Evolutionary conservation across 1,140 invertebrate species (phyloP).

Genomic region (Aradophagus sp.): DNA sequence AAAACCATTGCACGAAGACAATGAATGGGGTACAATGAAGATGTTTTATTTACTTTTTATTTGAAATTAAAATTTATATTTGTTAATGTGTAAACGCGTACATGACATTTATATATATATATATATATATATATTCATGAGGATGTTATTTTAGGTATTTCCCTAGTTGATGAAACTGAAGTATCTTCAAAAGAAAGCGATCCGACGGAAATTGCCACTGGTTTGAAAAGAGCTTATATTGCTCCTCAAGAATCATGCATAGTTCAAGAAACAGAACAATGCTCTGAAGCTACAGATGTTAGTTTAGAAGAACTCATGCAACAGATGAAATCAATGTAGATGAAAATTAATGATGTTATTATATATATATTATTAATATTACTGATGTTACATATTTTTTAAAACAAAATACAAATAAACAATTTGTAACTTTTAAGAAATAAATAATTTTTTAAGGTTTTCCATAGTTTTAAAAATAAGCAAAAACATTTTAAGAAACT

Average conservation of each 20-base stretch:
- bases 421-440: too few species aligned
- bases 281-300: slow-evolving; percentile 67
- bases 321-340: slow-evolving; percentile 89
- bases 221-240: slow-evolving; percentile 82
- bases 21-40: slow-evolving; percentile 86
- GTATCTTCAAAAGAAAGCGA: slow-evolving; percentile 71
- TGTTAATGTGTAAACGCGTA: too few species aligned
- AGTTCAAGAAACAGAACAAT: slow-evolving; percentile 66
- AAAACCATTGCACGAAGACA: slow-evolving; percentile 87
- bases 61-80: not conserved
- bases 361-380: too few species aligned
- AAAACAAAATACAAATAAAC: too few species aligned
- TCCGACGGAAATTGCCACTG: slow-evolving; percentile 76
- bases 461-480: too few species aligned
- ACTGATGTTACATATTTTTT: too few species aligned
- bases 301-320: slow-evolving; percentile 92
- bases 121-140: too few species aligned
- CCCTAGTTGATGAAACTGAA: slow-evolving; percentile 81
- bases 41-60: slow-evolving; percentile 7
- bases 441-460: too few species aligned
- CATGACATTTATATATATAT: too few species aligned
- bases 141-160: slow-evolving; percentile 81
- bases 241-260: slow-evolving; percentile 69
- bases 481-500: too few species aligned
- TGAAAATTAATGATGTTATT: too few species aligned